Conservation (phyloP, 2,888 invertebrate species). For the Tachina fera region DNA sequence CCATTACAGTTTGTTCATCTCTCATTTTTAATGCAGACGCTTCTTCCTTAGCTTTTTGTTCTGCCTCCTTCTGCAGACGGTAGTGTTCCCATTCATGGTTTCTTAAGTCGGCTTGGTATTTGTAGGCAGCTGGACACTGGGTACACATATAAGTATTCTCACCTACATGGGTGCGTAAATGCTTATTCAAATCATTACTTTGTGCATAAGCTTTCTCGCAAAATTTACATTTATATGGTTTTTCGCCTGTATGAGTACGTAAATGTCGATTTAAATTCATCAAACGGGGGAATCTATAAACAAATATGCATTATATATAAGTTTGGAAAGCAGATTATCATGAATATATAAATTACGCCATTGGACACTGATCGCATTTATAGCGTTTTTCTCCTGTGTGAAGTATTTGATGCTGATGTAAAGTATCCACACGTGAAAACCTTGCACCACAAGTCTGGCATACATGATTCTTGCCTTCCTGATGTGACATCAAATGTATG, state of each 20-base stretch:
- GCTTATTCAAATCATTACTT: slow-evolving; percentile 77
- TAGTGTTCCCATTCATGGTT: slow-evolving; percentile 77
- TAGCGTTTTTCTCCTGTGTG: slow-evolving; percentile 85
- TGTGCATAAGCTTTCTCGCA: slow-evolving; percentile 85
- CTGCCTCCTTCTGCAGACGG: slow-evolving; percentile 64
- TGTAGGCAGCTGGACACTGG: slow-evolving; percentile 76
- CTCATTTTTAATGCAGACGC: slow-evolving; percentile 56
- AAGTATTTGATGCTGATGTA: slow-evolving; percentile 64
- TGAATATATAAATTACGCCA: slow-evolving; percentile 73
- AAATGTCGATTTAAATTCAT: slow-evolving; percentile 85
- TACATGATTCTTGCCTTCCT: slow-evolving; percentile 69
- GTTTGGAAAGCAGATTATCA: background rate
- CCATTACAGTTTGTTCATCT: slow-evolving; percentile 50
- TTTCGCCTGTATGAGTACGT: slow-evolving; percentile 84
- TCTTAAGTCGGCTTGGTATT: slow-evolving; percentile 76
- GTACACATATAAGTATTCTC: slow-evolving; percentile 84
- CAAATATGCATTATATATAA: background rate
- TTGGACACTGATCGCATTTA: slow-evolving; percentile 77
- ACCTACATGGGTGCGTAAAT: slow-evolving; percentile 84
- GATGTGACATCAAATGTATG: slow-evolving; percentile 69
- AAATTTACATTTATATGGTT: slow-evolving; percentile 84
- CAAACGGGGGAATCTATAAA: slow-evolving; percentile 84
- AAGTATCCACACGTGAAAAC: slow-evolving; percentile 67
- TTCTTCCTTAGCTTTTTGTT: slow-evolving; percentile 58
- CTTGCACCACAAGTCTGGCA: slow-evolving; percentile 67